Conservation (phyloP, 2,888 invertebrate species). For the Tetragnatha montana region DNA sequence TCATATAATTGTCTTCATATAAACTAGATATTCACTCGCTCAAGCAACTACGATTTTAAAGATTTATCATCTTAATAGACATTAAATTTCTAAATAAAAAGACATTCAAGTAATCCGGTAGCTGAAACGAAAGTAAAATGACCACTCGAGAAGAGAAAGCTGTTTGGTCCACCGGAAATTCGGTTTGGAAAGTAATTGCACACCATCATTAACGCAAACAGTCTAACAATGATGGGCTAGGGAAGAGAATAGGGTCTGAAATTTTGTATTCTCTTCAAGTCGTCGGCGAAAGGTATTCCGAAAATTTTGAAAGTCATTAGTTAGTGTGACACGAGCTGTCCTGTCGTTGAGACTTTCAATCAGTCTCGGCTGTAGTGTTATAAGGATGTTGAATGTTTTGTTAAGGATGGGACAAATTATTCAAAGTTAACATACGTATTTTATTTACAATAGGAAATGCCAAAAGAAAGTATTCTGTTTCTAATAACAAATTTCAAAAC, state of each 20-base stretch:
- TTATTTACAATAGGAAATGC: no score
- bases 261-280: conserved; percentile 21
- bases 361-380: neutral
- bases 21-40: no score
- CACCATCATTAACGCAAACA: conserved; percentile 6
- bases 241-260: conserved; percentile 4
- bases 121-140: neutral
- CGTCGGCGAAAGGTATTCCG: neutral
- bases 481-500: no score
- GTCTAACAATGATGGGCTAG: neutral
- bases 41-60: no score
- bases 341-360: neutral
- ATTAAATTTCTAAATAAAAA: no score
- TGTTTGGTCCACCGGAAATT: neutral
- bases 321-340: conserved; percentile 6
- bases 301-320: conserved; percentile 20
- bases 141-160: neutral
- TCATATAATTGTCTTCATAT: no score
- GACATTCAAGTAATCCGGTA: neutral
- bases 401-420: no score
- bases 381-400: no score
- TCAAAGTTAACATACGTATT: no score
- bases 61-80: no score
- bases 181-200: neutral
- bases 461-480: no score